Evolutionary conservation across 1,140 invertebrate genomes (phyloP).

Genomic region (Saccostrea cuccullata): DNA sequence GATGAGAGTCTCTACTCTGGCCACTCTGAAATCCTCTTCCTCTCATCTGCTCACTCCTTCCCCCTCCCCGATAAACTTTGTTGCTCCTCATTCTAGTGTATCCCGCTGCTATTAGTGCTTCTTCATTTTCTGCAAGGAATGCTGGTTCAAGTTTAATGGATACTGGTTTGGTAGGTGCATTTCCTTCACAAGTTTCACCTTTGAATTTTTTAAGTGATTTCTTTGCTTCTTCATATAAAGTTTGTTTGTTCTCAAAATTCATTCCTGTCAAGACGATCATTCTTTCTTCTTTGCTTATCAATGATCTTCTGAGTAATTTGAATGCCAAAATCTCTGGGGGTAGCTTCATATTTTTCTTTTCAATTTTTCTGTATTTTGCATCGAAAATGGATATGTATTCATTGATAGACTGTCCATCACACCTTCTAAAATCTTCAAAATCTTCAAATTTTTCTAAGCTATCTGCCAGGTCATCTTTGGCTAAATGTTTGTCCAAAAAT

Average conservation of each 20-base stretch:
- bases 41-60: constrained; percentile 5
- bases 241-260: no score
- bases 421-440: no score
- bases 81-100: background rate
- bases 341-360: constrained; percentile 55
- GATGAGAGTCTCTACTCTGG: background rate
- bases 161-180: background rate
- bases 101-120: background rate
- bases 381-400: no score
- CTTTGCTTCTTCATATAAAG: no score
- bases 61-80: background rate
- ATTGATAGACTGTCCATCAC: no score
- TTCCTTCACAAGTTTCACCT: background rate
- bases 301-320: constrained; percentile 34
- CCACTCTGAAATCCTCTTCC: background rate
- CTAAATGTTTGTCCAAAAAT: background rate
- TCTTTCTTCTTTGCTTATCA: no score
- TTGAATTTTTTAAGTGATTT: no score
- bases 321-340: constrained; percentile 49
- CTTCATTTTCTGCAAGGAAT: constrained; percentile 10
- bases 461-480: no score
- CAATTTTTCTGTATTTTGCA: constrained; percentile 51
- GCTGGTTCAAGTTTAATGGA: background rate
- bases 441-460: no score
- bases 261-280: no score